Evolutionary conservation across 2,888 invertebrate genomes (phyloP).

Genomic region (Colostygia pectinataria): DNA sequence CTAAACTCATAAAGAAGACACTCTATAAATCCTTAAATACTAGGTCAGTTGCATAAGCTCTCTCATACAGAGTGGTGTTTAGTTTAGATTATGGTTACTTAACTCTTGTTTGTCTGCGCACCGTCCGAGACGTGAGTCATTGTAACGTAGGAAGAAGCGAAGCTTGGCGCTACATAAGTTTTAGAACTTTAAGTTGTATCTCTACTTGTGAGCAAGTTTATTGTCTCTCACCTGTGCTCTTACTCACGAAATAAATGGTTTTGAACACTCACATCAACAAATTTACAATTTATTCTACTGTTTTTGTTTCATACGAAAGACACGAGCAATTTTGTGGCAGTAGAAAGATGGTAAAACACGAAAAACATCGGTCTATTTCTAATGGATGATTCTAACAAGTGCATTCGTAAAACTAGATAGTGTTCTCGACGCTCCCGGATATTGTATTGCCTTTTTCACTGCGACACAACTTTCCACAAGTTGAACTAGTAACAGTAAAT

Average conservation of each 20-base stretch:
- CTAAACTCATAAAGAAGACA: neutral
- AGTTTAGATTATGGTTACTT: constrained; percentile 30
- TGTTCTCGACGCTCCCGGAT: constrained; percentile 7
- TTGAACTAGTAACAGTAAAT: constrained; percentile 16
- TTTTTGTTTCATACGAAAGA: too few species aligned
- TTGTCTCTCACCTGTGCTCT: too few species aligned
- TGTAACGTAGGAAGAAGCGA: constrained; percentile 55
- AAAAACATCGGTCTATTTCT: neutral
- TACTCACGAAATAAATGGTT: too few species aligned
- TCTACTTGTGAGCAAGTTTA: too few species aligned
- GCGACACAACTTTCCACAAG: constrained; percentile 6
- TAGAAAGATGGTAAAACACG: neutral
- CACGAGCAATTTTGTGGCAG: too few species aligned
- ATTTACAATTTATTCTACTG: too few species aligned
- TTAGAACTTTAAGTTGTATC: constrained; percentile 14
- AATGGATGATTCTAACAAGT: neutral
- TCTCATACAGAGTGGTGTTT: constrained; percentile 22
- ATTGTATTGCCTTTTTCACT: constrained; percentile 1
- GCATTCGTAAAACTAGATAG: neutral
- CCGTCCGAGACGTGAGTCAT: constrained; percentile 68
- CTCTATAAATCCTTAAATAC: constrained; percentile 10
- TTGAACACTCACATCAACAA: too few species aligned
- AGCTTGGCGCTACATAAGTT: constrained; percentile 27
- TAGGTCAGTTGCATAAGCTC: constrained; percentile 16
- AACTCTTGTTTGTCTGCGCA: constrained; percentile 58